Evolutionary conservation across 2,113 vertebrate genomes (phyloP), one percentile per base, ranked within the genome.

Genomic region (Brienomyrus brachyistius): DNA sequence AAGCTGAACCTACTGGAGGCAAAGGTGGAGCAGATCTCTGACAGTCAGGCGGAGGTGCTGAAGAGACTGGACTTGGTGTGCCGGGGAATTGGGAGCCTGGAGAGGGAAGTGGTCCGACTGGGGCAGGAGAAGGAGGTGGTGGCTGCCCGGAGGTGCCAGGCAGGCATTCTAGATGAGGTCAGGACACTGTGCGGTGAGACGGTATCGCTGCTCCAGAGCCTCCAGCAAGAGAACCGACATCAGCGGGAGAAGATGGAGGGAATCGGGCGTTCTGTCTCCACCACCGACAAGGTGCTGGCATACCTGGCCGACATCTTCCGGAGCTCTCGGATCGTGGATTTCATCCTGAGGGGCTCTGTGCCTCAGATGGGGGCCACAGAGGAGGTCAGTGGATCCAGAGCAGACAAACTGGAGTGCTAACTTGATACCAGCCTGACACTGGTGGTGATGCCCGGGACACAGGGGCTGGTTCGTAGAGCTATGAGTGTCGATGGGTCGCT

Each of bases 261-360:
- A 87, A 95, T 98, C 77, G 95, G 96, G 91, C 95, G 92, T 91
- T 95, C 95, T 88, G 92, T 98, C 40, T 94, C 95, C 70, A 94
- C 95, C 0, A 87, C 96, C 92, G 96, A 97, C 92, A 96, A 95
- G 91, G 95, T 96, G 43, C 90, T 96, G n/a, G 93, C 94, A 0
- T 94, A 95, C 90, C 93, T 97, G 90, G 96, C 94, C 66, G 92
- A 97, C 43, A 92, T 94, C n/a, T 94, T 97, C 91, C 96, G 94
- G 93, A 96, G 96, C 93, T 97, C 96, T 0, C 96, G 96, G 93
- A 94, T 97, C 90, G 94, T 96, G 93, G 97, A 97, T 91, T 97
- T 97, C 90, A 94, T 97, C 92, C 90, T 96, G 50, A 97, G 94
- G 90, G 96, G 96, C 31, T 83, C 91, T n/a, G 94, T 95, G 31